A percentile compares a stretch with the other conserved stretches of the same genome.
Evolutionary conservation across 2,888 invertebrate genomes (phyloP).

Genomic region (Drosophila meridiana): DNA sequence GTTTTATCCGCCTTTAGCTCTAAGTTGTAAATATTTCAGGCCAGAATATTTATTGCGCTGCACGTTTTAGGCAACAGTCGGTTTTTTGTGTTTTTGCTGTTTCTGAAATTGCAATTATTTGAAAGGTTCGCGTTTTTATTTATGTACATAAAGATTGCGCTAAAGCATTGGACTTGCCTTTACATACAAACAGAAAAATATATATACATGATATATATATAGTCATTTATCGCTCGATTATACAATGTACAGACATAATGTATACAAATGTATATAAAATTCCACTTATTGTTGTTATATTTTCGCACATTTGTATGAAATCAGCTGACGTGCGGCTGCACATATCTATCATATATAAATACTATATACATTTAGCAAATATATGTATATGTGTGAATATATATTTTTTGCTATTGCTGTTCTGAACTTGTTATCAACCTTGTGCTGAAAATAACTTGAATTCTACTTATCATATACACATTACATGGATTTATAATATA

Average conservation of each 20-base stretch:
- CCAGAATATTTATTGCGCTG: constrained; percentile 66
- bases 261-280: constrained; percentile 7
- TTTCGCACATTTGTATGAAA: constrained; percentile 67
- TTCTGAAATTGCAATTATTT: constrained; percentile 69
- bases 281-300: constrained; percentile 22
- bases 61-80: constrained; percentile 48
- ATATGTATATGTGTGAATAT: background rate
- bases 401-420: constrained; percentile 46
- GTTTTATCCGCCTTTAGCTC: constrained; percentile 43
- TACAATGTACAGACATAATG: constrained; percentile 31
- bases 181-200: constrained; percentile 14
- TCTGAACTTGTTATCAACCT: constrained; percentile 75
- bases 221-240: constrained; percentile 53
- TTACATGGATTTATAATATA: constrained; percentile 20
- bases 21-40: constrained; percentile 53
- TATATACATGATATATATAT: constrained; percentile 23
- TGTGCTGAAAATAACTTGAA: constrained; percentile 56
- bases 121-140: constrained; percentile 71
- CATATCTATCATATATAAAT: constrained; percentile 43
- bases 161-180: constrained; percentile 54
- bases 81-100: constrained; percentile 14
- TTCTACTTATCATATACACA: constrained; percentile 31
- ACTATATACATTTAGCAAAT: constrained; percentile 17
- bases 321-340: constrained; percentile 28
- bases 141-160: constrained; percentile 53